Base-by-base conservation (phyloP, 2,888 invertebrate genomes). In the Spisula solida region DNA sequence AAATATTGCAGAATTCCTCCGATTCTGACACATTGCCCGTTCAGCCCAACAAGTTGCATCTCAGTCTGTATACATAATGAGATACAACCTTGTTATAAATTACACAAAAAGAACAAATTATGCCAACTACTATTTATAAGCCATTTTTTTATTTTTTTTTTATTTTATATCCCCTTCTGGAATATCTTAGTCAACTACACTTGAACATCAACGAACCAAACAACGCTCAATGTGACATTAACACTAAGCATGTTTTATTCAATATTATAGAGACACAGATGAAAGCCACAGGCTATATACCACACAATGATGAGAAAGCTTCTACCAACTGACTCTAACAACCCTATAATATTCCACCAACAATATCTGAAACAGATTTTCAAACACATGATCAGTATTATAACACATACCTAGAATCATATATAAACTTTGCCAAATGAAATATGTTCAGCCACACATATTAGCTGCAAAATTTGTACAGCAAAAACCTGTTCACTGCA, bases 311-410 rank as follows among this genome's bases (percentile, higher is more conserved):
- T 25, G 25, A 66, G 60, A 25, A 25, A 66, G n/a, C n/a, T 66
- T 66, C n/a, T n/a, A n/a, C n/a, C n/a, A n/a, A n/a, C n/a, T n/a
- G n/a, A n/a, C n/a, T n/a, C n/a, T n/a, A n/a, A n/a, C n/a, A n/a
- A n/a, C n/a, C n/a, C n/a, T n/a, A n/a, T n/a, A 25, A 25, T 66
- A 66, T 75, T 34, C 75, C 34, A 34, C 1, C 75, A 75, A 75
- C 75, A 75, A 75, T 34, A 75, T 31, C 31, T 31, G 16, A 34
- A 75, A 75, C 75, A 75, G 75, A 34, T 34, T 75, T 75, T 75
- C 75, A 75, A 75, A 75, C 75, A 25, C 25, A 25, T n/a, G 8
- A 31, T 29, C 34, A 75, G 31, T 75, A 75, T 75, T 75, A 31
- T 75, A 75, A 75, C 75, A 75, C 25, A 75, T 75, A 75, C 75